Conservation (phyloP, 2,797 vertebrate species). For the Nyctibius grandis region DNA sequence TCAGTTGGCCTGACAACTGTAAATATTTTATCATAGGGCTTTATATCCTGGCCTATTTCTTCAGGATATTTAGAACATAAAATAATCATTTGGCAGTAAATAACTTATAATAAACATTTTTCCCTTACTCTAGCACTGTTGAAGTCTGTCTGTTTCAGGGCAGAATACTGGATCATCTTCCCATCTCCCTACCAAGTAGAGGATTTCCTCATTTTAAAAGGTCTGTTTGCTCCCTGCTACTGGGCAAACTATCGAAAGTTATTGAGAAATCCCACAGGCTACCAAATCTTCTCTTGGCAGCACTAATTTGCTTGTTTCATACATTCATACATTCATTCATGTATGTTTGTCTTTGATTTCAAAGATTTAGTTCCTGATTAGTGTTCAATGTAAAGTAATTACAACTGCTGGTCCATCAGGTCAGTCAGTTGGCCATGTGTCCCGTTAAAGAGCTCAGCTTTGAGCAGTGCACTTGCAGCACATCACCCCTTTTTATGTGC, state of each 20-base stretch:
- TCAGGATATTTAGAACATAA: background rate
- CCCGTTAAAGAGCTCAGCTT: background rate
- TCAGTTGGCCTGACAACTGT: background rate
- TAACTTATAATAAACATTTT: background rate
- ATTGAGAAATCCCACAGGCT: background rate
- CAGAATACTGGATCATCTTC: background rate
- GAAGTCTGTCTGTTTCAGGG: background rate
- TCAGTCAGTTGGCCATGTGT: rapidly evolving
- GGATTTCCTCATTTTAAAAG: background rate
- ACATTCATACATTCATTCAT: too few relatives aligned
- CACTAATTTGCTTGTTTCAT: background rate
- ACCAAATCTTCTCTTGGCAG: background rate
- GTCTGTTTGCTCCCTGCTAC: background rate
- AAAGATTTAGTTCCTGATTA: background rate
- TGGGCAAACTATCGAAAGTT: background rate
- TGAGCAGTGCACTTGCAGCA: background rate
- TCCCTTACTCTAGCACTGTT: background rate
- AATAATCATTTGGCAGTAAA: slow-evolving; percentile 1
- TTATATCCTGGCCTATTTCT: background rate
- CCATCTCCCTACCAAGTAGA: background rate
- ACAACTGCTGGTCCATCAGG: background rate
- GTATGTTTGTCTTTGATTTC: background rate
- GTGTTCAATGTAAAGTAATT: background rate
- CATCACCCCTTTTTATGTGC: background rate
- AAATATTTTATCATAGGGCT: slow-evolving; percentile 12